A percentile compares a stretch with the other conserved stretches of the same genome.
phyloP scores from a whole-genome alignment of 2,888 invertebrate genomes.

The Philonicus albiceps region DNA sequence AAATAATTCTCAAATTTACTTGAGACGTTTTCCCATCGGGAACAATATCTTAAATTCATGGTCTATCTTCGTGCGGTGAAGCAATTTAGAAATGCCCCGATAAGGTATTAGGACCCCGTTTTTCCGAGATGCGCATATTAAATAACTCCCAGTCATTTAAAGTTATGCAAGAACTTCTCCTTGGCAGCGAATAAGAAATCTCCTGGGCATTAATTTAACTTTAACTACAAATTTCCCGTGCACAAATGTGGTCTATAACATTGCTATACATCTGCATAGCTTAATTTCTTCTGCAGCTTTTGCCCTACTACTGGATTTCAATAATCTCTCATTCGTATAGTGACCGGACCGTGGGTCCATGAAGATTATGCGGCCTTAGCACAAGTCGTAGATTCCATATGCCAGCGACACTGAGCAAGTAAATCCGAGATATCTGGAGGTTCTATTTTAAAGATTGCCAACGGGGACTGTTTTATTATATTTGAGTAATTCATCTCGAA shows the following conservation, averaged over 20 bases:
- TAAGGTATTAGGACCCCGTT: background rate
- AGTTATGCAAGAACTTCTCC: background rate
- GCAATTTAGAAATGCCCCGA: background rate
- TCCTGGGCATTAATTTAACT: background rate
- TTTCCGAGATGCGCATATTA: background rate
- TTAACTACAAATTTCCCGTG: background rate
- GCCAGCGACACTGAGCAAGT: background rate
- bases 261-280: background rate
- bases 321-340: background rate
- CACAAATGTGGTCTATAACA: background rate
- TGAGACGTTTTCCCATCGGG: background rate
- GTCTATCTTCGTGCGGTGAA: background rate
- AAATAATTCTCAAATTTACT: background rate
- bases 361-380: constrained; percentile 4
- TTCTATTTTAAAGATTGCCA: constrained; percentile 16
- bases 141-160: background rate
- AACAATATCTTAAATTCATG: background rate
- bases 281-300: background rate
- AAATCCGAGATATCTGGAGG: background rate
- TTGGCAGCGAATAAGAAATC: background rate
- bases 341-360: background rate
- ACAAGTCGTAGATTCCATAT: background rate
- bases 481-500: constrained; percentile 2
- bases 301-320: background rate
- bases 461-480: constrained; percentile 15